Base-by-base conservation (phyloP, 2,797 vertebrate genomes). In the Loris lydekkerianus region DNA sequence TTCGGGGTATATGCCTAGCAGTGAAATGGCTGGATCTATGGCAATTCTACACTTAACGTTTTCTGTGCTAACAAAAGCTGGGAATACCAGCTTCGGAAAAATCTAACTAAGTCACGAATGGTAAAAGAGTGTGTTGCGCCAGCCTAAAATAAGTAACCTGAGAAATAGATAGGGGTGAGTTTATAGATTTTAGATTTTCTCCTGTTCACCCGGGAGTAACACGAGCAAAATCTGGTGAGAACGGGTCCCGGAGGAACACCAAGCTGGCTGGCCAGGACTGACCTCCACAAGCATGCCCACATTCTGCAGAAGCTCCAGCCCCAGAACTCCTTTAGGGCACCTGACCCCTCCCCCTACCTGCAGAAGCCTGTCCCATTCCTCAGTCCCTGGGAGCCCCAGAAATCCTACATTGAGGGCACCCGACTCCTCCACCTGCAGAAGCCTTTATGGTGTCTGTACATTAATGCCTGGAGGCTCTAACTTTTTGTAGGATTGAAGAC, bases 111-210 rank as follows among this genome's bases (percentile, higher is more conserved):
- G 0, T 31, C 23, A 23, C 2, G 13, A 15, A 70, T 3, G n/a
- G 8, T 25, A 3, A 70, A 23, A 69, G 31, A 31, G 0, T 2
- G 3, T 6, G 0, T 0, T 3, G 3, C 3, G 29, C 34, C 31
- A 31, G 25, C 10, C 53, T 31, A 7, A 25, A 73, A 40, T 6
- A n/a, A 2, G 56, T 23, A 46, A 10, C 17, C 7, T 29, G 17
- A 0, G 10, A 60, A 69, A 34, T 27, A 61, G 25, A 8, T 13
- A 17, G 7, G 1, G 7, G 5, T 43, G n/a, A 23, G 56, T 40
- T 40, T 81, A 2, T 10, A 0, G 8, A 6, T 1, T 14, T 40
- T 61, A 37, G 76, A 21, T 13, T 61, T 49, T 61, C 31, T 86
- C 11, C 40, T 53, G 11, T 29, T 31, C 25, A 5, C 5, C 37